A percentile compares a stretch with the other conserved stretches of the same genome.
Conservation (phyloP, 2,888 invertebrate genomes). For the Cotesia congregata region DNA sequence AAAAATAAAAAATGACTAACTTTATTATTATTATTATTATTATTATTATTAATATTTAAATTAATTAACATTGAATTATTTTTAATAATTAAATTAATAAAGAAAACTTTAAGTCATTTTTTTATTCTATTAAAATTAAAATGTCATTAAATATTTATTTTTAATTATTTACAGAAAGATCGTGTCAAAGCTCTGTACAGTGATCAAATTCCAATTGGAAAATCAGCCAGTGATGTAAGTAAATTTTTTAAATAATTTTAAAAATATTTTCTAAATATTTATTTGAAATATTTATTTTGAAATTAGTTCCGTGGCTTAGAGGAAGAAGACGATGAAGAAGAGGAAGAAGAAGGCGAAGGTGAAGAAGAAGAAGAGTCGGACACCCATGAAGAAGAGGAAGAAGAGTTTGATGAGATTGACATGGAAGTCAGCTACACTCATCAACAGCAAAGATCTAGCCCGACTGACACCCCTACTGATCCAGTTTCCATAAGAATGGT, state of each 20-base stretch:
- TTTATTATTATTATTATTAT: too few species aligned
- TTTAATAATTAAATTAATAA: too few species aligned
- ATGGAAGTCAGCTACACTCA: conserved; percentile 69
- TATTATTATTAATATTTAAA: too few species aligned
- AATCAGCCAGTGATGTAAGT: conserved; percentile 76
- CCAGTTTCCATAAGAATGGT: conserved; percentile 67
- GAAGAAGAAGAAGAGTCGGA: conserved; percentile 68
- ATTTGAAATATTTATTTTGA: background rate
- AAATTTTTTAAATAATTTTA: conserved; percentile 51
- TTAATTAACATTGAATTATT: too few species aligned
- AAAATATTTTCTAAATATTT: background rate
- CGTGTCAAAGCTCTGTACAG: conserved; percentile 62
- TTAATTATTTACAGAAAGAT: conserved; percentile 58
- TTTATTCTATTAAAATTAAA: too few species aligned
- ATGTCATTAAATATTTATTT: background rate
- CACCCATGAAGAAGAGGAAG: conserved; percentile 68
- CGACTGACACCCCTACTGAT: conserved; percentile 63
- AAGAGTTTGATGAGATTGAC: conserved; percentile 68
- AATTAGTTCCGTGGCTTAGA: conserved; percentile 59
- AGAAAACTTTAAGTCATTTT: too few species aligned
- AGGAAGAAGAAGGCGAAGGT: conserved; percentile 66
- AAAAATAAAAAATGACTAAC: too few species aligned
- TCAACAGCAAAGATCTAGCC: conserved; percentile 67
- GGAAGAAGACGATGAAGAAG: conserved; percentile 67
- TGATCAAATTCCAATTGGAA: conserved; percentile 78